Conservation (phyloP, 2,797 vertebrate species). For the Buphagus erythrorhynchus region DNA sequence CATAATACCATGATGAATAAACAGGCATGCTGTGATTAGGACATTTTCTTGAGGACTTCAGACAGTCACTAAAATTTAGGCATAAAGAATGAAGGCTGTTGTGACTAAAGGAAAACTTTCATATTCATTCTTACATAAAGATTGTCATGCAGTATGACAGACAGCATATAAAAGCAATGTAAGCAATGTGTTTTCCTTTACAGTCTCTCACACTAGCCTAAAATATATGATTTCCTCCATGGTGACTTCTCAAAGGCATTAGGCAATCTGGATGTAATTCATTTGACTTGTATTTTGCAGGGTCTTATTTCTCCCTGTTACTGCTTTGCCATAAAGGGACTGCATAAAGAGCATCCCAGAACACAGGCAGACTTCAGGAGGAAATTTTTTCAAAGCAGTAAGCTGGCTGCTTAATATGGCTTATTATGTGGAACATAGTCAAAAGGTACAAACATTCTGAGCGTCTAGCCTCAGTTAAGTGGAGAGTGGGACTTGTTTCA, state of each 20-base stretch:
- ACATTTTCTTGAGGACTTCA: background rate
- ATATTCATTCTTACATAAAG: background rate
- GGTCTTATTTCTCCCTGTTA: background rate
- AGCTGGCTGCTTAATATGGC: background rate
- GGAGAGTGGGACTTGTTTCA: conserved; percentile 37
- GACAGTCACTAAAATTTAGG: background rate
- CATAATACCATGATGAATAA: background rate
- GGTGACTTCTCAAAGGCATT: background rate
- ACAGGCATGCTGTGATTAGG: background rate
- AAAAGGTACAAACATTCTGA: conserved; percentile 41
- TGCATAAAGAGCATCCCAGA: conserved; percentile 2
- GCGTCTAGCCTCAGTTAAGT: conserved; percentile 18
- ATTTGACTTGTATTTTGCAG: background rate
- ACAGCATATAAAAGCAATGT: background rate
- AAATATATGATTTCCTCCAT: background rate
- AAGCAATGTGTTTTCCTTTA: background rate
- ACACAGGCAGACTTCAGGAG: background rate
- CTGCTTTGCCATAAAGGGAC: background rate
- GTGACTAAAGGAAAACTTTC: background rate
- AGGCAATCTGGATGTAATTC: conserved; percentile 6
- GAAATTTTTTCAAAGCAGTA: conserved; percentile 7
- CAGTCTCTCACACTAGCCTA: background rate
- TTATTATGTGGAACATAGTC: background rate
- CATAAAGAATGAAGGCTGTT: background rate
- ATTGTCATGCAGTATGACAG: background rate